Evolutionary conservation across 2,113 vertebrate genomes (phyloP), one percentile per base, ranked within the genome.

Genomic region (Caracal caracal): DNA sequence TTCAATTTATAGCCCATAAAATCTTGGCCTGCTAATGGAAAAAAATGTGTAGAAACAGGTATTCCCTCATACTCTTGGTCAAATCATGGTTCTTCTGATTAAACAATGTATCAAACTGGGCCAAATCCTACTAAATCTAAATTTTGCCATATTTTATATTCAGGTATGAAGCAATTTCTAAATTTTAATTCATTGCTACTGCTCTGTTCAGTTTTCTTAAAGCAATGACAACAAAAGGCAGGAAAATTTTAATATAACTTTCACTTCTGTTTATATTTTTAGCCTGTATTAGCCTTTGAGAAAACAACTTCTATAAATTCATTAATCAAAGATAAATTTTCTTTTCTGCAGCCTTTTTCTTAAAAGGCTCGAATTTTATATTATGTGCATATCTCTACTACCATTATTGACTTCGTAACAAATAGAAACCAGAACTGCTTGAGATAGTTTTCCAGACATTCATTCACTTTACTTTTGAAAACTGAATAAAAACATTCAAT

Each of bases 111-210:
- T 66, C 70, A 19, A 65, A 79, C 15, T 71, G 13, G 10, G 22
- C 49, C n/a, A 81, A 90, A 71, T 83, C 12, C 82, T 91, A n/a
- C 2, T 93, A 93, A 71, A 51, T 9, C 19, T 88, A 92, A 93
- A 63, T 75, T 93, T 80, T 37, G 19, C 17, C 40, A 68, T 75
- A 59, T 84, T 91, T 84, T 83, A 79, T 10, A 66, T 49, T 79
- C 22, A 73, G 4, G 5, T 79, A 75, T 59, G 35, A 66, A 93
- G 13, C 0, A 17, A 37, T 79, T 93, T 88, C 59, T 84, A 79
- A 43, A 61, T 51, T 68, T 91, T 47, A 84, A 84, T 83, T 78
- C 19, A 49, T 68, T 73, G 47, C 37, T 47, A 95, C 2, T 56
- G 1, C 11, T 93, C 13, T 47, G 26, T 75, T 56, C 6, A 11